Evolutionary conservation across 2,888 invertebrate species (phyloP).

Genomic region (Eupsilia transversa): DNA sequence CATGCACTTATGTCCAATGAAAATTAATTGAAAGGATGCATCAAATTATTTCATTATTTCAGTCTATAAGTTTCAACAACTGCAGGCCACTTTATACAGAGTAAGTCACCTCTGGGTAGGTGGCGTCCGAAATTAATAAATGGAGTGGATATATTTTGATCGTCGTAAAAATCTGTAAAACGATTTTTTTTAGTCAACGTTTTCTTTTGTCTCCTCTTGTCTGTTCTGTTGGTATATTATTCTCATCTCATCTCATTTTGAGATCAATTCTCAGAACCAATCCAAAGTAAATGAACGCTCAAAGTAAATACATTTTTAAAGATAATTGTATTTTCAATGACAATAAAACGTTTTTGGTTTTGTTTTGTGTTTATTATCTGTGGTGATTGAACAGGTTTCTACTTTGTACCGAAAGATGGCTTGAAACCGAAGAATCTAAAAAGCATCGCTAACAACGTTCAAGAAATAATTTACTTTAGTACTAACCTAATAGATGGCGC

Average conservation of each 20-base stretch:
- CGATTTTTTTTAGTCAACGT: no score
- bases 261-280: neutral
- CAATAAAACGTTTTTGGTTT: neutral
- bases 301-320: no score
- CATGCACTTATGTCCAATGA: slow-evolving; percentile 47
- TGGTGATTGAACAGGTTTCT: slow-evolving; percentile 1
- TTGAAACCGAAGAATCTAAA: neutral
- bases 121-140: neutral
- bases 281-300: neutral
- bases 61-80: slow-evolving; percentile 30
- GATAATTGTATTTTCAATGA: neutral
- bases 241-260: no score
- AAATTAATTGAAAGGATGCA: slow-evolving; percentile 67
- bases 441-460: neutral
- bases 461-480: neutral
- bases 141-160: neutral
- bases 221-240: neutral
- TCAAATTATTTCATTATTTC: slow-evolving; percentile 68
- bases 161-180: no score
- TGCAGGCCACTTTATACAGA: slow-evolving; percentile 6
- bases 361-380: neutral
- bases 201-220: neutral
- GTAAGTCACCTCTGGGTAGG: neutral
- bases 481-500: slow-evolving; percentile 11
- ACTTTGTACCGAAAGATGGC: slow-evolving; percentile 25